A percentile compares a stretch with the other conserved stretches of the same genome.
phyloP scores from a whole-genome alignment of 2,888 invertebrate genomes.

The Nomada lathburiana region DNA sequence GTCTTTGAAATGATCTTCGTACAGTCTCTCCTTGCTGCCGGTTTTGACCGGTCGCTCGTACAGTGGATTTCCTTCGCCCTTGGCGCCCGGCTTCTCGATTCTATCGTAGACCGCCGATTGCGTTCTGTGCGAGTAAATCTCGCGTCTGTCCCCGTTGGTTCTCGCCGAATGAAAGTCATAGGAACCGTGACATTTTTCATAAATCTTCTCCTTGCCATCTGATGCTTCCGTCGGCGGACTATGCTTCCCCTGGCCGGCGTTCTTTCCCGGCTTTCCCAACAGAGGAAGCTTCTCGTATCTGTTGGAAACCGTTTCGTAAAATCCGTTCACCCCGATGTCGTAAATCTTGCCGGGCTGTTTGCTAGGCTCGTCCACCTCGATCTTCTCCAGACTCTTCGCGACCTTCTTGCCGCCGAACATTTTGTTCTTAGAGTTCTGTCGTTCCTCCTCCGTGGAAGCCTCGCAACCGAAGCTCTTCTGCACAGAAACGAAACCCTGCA shows the following conservation, averaged over 20 bases:
- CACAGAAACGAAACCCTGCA: background rate
- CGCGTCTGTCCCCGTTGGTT: slow-evolving; percentile 1
- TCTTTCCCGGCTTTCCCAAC: background rate
- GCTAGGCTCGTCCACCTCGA: slow-evolving; percentile 26
- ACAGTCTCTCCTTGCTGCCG: slow-evolving; percentile 62
- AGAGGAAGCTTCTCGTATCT: slow-evolving; percentile 70
- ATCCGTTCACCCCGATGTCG: slow-evolving; percentile 11
- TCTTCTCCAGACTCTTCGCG: background rate
- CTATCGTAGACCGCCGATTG: slow-evolving; percentile 58
- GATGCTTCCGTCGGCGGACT: slow-evolving; percentile 38
- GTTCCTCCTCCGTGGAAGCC: slow-evolving; percentile 46
- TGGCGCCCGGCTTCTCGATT: slow-evolving; percentile 47
- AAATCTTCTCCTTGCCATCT: slow-evolving; percentile 51
- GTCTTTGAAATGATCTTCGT: slow-evolving; percentile 78
- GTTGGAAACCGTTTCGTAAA: slow-evolving; percentile 65
- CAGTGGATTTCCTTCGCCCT: slow-evolving; percentile 49
- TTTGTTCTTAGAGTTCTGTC: slow-evolving; percentile 59
- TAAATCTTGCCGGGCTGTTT: slow-evolving; percentile 46
- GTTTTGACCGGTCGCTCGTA: slow-evolving; percentile 49
- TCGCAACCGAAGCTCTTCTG: slow-evolving; percentile 26
- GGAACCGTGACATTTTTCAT: slow-evolving; percentile 64
- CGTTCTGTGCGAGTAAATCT: slow-evolving; percentile 11
- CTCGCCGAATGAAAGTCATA: slow-evolving; percentile 56
- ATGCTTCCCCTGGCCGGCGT: background rate
- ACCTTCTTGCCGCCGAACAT: slow-evolving; percentile 28